These are phyloP conservation scores for Mustela lutreola DNA, from an alignment of 2,113 vertebrate species.

Conservation along the genomic window DNA sequence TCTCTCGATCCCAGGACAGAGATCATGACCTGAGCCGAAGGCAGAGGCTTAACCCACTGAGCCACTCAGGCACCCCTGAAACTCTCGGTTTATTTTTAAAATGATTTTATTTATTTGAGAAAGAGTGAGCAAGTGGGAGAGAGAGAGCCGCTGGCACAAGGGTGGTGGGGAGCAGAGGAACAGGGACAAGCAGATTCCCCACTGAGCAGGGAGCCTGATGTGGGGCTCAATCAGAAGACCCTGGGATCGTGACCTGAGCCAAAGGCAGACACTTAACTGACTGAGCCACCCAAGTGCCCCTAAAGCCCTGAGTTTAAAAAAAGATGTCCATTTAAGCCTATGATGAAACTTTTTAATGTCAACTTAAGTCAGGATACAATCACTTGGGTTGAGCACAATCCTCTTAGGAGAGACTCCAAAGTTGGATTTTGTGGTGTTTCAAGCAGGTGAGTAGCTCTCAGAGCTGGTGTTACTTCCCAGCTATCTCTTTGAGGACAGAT, in stretches of 20 bases:
- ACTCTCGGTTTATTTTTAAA: no score
- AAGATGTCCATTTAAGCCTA: neutral
- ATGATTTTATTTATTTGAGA: neutral
- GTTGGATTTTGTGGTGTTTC: neutral
- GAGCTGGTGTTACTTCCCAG: neutral
- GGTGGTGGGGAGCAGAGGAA: neutral
- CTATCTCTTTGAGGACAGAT: neutral
- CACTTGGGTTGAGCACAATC: neutral
- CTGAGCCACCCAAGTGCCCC: neutral
- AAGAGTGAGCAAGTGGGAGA: neutral
- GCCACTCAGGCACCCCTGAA: no score
- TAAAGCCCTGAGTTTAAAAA: neutral
- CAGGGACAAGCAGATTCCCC: neutral
- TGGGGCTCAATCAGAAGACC: neutral
- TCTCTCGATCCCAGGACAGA: neutral
- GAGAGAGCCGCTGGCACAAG: neutral
- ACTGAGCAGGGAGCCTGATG: neutral
- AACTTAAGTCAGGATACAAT: no score
- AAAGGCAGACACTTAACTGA: neutral
- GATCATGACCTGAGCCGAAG: no score
- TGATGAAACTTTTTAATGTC: neutral
- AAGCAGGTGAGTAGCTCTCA: fast-evolving
- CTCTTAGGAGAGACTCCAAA: neutral
- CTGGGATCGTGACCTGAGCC: neutral
- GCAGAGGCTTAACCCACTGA: no score